Conservation (phyloP, 64 coral and sea anemone genomes). For the Pocillopora damicornis region DNA sequence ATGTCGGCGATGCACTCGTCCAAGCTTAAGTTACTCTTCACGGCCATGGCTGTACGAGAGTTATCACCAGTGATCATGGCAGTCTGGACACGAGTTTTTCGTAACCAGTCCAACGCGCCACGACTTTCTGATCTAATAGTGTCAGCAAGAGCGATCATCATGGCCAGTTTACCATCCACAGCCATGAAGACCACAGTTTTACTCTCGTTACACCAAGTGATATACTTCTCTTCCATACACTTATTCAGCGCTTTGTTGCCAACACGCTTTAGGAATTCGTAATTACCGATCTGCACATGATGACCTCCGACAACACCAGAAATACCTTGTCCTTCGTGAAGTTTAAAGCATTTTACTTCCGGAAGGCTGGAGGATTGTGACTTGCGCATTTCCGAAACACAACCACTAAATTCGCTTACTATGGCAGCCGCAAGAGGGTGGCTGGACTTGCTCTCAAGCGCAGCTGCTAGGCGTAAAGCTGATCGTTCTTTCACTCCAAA, state of each 20-base stretch:
- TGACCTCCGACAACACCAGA: conserved; percentile 74
- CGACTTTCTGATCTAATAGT: conserved; percentile 58
- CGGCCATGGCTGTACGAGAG: conserved; percentile 87
- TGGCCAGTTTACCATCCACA: conserved; percentile 56
- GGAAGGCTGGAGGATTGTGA: conserved; percentile 54
- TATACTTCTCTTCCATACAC: conserved; percentile 58
- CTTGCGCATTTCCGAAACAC: conserved; percentile 74
- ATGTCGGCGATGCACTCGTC: conserved; percentile 91
- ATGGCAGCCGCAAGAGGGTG: conserved; percentile 90
- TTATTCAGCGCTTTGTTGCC: conserved; percentile 11
- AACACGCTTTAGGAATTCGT: conserved; percentile 42
- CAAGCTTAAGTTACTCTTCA: conserved; percentile 70
- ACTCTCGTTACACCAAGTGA: conserved; percentile 70
- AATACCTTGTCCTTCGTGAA: conserved; percentile 88
- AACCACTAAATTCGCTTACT: conserved; percentile 87
- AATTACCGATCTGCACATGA: conserved; percentile 73
- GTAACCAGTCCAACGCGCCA: conserved; percentile 62
- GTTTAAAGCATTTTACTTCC: conserved; percentile 67
- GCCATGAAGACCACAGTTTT: conserved; percentile 96
- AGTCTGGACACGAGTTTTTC: conserved; percentile 67
- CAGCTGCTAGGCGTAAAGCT: conserved; percentile 75
- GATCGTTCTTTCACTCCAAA: conserved; percentile 74
- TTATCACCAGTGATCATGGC: conserved; percentile 98
- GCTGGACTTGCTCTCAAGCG: conserved; percentile 89
- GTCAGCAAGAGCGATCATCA: conserved; percentile 96